Percentiles rank a stretch among this genome's conserved stretches.
Conservation (phyloP, 2,113 vertebrate genomes). For the Ictidomys tridecemlineatus region DNA sequence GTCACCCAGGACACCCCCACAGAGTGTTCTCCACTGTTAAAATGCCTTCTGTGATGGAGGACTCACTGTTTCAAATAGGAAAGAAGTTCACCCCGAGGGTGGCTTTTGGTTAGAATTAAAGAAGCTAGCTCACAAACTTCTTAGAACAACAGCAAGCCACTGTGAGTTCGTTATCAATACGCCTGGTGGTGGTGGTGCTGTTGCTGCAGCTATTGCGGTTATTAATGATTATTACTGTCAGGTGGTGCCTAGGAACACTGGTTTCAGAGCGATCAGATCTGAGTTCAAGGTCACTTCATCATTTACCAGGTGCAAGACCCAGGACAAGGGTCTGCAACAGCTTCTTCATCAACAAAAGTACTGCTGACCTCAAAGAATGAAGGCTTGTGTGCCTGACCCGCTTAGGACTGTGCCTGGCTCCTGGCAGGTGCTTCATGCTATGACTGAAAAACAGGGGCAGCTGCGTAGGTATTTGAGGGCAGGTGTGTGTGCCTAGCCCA, state of each 20-base stretch:
- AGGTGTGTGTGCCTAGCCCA: accelerated
- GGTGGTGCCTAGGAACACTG: neutral
- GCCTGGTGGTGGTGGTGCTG: no score
- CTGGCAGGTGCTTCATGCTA: neutral
- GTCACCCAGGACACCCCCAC: neutral
- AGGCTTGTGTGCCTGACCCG: neutral
- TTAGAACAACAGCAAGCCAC: no score
- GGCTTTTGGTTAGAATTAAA: neutral
- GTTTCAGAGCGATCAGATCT: neutral
- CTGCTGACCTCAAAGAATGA: neutral
- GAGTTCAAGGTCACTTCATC: neutral
- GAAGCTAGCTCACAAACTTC: neutral
- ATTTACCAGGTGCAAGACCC: neutral
- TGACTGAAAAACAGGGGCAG: neutral
- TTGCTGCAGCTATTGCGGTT: no score
- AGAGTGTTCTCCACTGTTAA: neutral
- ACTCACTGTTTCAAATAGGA: neutral
- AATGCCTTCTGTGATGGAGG: neutral
- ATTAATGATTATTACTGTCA: neutral
- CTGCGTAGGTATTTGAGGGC: neutral
- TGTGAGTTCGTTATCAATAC: neutral
- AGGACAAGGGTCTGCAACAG: neutral
- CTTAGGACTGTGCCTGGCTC: neutral
- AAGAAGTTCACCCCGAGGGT: neutral
- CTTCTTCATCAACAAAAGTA: neutral